A percentile compares a stretch with the other conserved stretches of the same genome.
These are phyloP conservation scores for Leptinotarsa texana DNA, from an alignment of 1,140 invertebrate genomes.

Conservation along the genomic window DNA sequence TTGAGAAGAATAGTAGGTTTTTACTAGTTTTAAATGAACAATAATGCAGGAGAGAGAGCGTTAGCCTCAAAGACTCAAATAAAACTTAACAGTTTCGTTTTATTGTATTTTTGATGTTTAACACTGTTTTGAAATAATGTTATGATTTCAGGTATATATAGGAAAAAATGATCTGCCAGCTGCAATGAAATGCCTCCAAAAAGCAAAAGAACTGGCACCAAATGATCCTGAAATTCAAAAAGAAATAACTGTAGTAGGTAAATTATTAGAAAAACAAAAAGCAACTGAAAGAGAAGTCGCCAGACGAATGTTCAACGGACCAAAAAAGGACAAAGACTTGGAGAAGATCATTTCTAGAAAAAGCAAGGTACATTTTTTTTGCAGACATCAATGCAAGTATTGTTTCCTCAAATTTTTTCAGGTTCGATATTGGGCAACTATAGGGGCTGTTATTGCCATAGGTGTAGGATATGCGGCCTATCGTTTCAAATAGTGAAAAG, in stretches of 20 bases:
- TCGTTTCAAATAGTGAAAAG: slow-evolving; percentile 58
- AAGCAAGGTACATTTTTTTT: slow-evolving; percentile 20
- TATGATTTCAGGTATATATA: slow-evolving; percentile 39
- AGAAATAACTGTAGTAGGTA: slow-evolving; percentile 42
- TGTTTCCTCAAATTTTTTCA: slow-evolving; percentile 43
- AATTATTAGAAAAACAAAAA: slow-evolving; percentile 49
- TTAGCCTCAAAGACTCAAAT: too few species aligned
- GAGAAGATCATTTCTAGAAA: slow-evolving; percentile 20
- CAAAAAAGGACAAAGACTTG: slow-evolving; percentile 21
- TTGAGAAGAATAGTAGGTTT: too few species aligned
- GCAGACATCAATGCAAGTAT: neutral
- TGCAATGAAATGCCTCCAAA: slow-evolving; percentile 48
- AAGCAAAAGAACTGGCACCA: slow-evolving; percentile 45
- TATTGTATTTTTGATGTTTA: too few species aligned
- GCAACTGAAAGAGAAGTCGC: slow-evolving; percentile 49
- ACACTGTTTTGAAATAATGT: too few species aligned
- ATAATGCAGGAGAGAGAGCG: too few species aligned
- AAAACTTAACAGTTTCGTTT: too few species aligned
- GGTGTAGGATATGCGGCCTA: slow-evolving; percentile 65
- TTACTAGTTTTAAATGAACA: too few species aligned
- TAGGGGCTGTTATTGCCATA: slow-evolving; percentile 63
- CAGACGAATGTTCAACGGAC: slow-evolving; percentile 46
- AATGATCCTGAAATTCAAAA: slow-evolving; percentile 46
- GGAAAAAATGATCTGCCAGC: slow-evolving; percentile 47
- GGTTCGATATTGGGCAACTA: slow-evolving; percentile 62